Percentiles rank a stretch among this genome's conserved stretches.
Evolutionary conservation across 1,140 invertebrate genomes (phyloP).

Genomic region (Drosophila mayri): DNA sequence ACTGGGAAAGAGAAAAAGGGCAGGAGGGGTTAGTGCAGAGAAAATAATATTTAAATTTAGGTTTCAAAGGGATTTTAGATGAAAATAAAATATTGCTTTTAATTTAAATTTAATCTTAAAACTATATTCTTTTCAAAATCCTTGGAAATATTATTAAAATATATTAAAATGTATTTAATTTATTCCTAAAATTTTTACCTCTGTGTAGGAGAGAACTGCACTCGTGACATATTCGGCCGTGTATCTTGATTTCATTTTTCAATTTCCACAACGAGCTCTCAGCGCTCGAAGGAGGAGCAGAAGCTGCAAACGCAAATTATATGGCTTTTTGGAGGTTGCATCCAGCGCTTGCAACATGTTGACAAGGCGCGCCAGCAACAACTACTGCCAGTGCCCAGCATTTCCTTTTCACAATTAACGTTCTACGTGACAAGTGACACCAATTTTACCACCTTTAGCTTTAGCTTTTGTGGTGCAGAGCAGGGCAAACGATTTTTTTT

Average conservation of each 20-base stretch:
- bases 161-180: neutral
- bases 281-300: constrained; percentile 25
- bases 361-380: constrained; percentile 64
- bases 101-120: neutral
- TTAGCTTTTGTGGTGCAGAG: constrained; percentile 52
- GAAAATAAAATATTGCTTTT: too few relatives aligned
- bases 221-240: constrained; percentile 76
- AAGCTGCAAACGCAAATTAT: constrained; percentile 72
- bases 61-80: neutral
- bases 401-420: constrained; percentile 84
- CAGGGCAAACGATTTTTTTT: constrained; percentile 29
- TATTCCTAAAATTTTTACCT: constrained; percentile 1
- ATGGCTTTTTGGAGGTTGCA: constrained; percentile 38
- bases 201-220: constrained; percentile 54
- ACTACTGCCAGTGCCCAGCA: constrained; percentile 52
- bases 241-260: constrained; percentile 82
- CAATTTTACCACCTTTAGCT: constrained; percentile 84
- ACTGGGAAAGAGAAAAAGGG: constrained; percentile 7
- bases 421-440: constrained; percentile 84
- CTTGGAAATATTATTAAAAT: neutral
- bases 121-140: too few relatives aligned
- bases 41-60: neutral
- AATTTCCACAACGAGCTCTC: constrained; percentile 66
- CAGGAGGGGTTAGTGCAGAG: neutral
- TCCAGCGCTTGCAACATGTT: constrained; percentile 65